Base-by-base conservation (phyloP, 1,140 invertebrate species). In the Pogonus chalceus region DNA sequence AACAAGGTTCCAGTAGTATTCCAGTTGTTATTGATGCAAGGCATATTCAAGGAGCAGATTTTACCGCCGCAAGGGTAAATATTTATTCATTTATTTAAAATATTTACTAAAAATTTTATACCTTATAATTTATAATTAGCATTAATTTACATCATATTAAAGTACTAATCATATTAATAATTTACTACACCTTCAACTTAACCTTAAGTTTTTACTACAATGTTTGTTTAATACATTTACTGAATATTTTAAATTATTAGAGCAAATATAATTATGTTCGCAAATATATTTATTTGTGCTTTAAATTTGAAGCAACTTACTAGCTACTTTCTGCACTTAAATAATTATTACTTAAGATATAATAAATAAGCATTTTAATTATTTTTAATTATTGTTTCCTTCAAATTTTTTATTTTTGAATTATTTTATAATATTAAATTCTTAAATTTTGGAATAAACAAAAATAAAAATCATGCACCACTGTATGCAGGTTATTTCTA, bases 11-110 rank as follows among this genome's bases (percentile, higher is more conserved):
- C 2, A 72, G 74, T 53, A 67, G 60, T 14, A 73, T 79, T 57
- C 84, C 85, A 7, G 81, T 88, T 56, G 84, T 90, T 31, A 76
- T 90, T 24, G 85, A 90, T 71, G 84, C 83, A 20, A 78, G 78
- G 52, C 85, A 88, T 65, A 84, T 87, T 61, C 82, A 85, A 67
- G 83, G 80, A 23, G 82, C 83, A 1, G 85, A 88, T 73, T 87
- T 84, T 68, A 87, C 84, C 2, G 82, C 83, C 18, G 83, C 84
- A 1, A 82, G 79, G 75, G 84, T 87, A 65, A 64, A 46, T 49
- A 37, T 50, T 14, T 54, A 51, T 56, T 31, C 35, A 37, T 24
- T 47, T 20, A 50, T 10, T 2, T 2, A 7, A 48, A 1, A 49
- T 39, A n/a, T 20, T 51, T 35, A 35, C n/a, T 22, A 14, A 20